These are phyloP conservation scores for Pavo muticus DNA, from an alignment of 2,113 vertebrate species.

Conservation along the genomic window DNA sequence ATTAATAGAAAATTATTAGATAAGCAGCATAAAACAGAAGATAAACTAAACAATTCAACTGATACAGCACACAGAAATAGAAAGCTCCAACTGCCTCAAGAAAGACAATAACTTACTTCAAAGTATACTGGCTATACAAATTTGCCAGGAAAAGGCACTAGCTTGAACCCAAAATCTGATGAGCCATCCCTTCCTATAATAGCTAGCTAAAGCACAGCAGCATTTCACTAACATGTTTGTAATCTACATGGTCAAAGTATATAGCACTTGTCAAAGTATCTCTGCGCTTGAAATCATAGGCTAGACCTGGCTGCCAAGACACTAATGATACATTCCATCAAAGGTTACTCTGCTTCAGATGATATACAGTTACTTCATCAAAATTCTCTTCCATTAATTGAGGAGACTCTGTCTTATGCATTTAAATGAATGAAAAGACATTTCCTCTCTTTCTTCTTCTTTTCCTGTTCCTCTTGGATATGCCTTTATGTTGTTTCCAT, in stretches of 20 bases:
- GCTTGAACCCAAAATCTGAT: background rate
- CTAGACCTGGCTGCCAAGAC: background rate
- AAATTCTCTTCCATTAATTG: background rate
- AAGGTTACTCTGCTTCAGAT: background rate
- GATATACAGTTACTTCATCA: background rate
- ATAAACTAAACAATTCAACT: background rate
- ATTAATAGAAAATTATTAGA: background rate
- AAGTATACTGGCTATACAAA: background rate
- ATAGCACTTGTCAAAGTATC: background rate
- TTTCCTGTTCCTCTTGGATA: background rate
- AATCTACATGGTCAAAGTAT: background rate
- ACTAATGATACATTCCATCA: background rate
- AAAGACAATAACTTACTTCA: background rate
- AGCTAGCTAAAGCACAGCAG: background rate
- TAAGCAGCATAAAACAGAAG: background rate
- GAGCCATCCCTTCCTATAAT: background rate
- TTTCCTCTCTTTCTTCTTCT: background rate
- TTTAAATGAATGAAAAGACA: background rate
- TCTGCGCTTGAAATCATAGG: background rate
- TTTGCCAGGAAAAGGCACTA: background rate
- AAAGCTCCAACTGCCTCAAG: background rate
- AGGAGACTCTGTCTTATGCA: background rate
- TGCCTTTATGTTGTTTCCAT: background rate
- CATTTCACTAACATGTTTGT: background rate
- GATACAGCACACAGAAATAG: background rate